These are phyloP conservation scores for Tortrix viridana DNA, from an alignment of 2,888 invertebrate genomes.

Conservation along the genomic window DNA sequence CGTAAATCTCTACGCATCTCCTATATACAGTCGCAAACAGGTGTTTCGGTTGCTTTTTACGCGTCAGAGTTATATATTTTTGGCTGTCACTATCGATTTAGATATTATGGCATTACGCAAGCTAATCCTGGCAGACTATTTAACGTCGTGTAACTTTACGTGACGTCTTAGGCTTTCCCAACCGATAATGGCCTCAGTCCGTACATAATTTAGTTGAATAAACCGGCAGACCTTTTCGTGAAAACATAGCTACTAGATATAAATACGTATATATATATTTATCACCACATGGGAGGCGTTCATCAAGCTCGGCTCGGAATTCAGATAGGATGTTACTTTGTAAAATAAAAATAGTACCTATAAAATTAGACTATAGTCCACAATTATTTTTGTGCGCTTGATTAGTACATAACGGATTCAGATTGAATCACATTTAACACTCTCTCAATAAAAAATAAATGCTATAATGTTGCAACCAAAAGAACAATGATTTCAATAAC, in stretches of 20 bases:
- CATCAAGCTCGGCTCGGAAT: slow-evolving; percentile 34
- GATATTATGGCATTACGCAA: slow-evolving; percentile 22
- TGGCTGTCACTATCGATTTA: slow-evolving; percentile 6
- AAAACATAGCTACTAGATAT: slow-evolving; percentile 28
- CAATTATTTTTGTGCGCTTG: no score
- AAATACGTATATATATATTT: no score
- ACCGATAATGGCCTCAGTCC: slow-evolving; percentile 29
- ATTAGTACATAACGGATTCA: no score
- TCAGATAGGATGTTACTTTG: slow-evolving; percentile 15
- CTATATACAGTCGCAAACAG: slow-evolving; percentile 44
- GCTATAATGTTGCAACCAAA: no score
- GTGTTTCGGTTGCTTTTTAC: slow-evolving; percentile 38
- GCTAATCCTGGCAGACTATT: slow-evolving; percentile 24
- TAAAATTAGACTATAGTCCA: not conserved
- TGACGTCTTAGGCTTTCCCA: slow-evolving; percentile 22
- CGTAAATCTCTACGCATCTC: slow-evolving; percentile 71
- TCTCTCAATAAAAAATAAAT: no score
- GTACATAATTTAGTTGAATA: slow-evolving; percentile 35
- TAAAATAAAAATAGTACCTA: slow-evolving; percentile 17
- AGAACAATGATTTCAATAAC: no score
- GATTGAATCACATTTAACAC: no score
- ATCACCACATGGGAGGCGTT: slow-evolving; percentile 43
- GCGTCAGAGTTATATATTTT: slow-evolving; percentile 1
- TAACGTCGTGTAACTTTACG: slow-evolving; percentile 27
- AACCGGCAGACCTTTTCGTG: slow-evolving; percentile 32